Evolutionary conservation across 2,888 invertebrate genomes (phyloP), one percentile per base, ranked within the genome.

Genomic region (Orthosia cruda): DNA sequence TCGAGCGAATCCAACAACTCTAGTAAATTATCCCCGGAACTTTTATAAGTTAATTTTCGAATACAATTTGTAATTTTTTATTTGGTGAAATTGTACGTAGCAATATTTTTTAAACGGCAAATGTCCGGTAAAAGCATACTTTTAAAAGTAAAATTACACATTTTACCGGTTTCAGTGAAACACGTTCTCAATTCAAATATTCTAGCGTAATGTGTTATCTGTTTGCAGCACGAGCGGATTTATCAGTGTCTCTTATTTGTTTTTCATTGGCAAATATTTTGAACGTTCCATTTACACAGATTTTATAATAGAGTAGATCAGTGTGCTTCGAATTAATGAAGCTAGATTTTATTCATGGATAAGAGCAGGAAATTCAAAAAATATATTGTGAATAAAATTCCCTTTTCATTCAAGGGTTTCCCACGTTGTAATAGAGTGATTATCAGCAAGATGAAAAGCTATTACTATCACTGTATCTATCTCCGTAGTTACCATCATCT

Each of bases 161-260:
- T 91, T 88, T 89, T 89, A 77, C 71, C 49, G 71, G 61, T 45
- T 49, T 57, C 54, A 74, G 57, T 83, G 74, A 75, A 87, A 74
- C 85, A 82, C 85, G 80, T 79, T 81, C 75, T 76, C 75, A 64
- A 77, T 81, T 82, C 81, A 85, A 89, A 84, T 73, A 80, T 89
- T 87, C 83, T 74, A 88, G 81, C 85, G 84, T 88, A 87, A 89
- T 89, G 84, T 91, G 90, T 92, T 95, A 94, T 94, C 93, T 91
- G 85, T 91, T 91, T 90, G 91, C 85, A 87, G 94, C 94, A 94
- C 94, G 94, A 92, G 94, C 92, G 91, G 84, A 88, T 90, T 93
- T 95, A 95, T 95, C 94, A 86, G 78, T 73, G 32, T 77, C 76
- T 88, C 64, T 77, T 95, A 93, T 95, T 95, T 95, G 90, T 88